These are phyloP conservation scores for Synergus umbraculus DNA, from an alignment of 2,888 invertebrate species.

Conservation along the genomic window DNA sequence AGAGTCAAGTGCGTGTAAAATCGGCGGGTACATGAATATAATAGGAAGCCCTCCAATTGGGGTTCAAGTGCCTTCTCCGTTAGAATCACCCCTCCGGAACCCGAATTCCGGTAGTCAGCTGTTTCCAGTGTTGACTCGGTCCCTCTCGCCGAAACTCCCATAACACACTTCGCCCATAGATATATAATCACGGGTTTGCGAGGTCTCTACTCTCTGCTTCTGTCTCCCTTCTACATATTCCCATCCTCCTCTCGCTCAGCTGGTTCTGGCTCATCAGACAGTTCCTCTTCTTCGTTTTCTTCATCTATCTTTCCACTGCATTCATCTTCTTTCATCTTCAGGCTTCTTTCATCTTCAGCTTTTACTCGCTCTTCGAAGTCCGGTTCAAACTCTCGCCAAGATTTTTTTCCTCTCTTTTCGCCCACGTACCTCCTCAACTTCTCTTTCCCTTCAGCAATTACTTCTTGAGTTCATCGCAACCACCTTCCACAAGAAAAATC, in stretches of 20 bases:
- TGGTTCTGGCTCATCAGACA: constrained; percentile 51
- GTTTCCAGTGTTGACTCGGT: constrained; percentile 63
- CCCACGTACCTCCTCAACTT: constrained; percentile 45
- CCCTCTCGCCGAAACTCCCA: constrained; percentile 55
- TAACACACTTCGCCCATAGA: constrained; percentile 50
- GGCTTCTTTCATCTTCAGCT: constrained; percentile 44
- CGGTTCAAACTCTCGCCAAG: constrained; percentile 59
- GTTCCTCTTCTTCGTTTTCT: constrained; percentile 41
- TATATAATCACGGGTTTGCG: constrained; percentile 50
- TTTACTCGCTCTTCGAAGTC: constrained; percentile 55
- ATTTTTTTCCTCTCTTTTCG: constrained; percentile 52
- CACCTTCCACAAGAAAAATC: constrained; percentile 35
- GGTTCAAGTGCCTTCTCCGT: constrained; percentile 70
- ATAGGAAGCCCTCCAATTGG: constrained; percentile 72
- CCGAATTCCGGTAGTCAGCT: constrained; percentile 75
- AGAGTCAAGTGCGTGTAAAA: constrained; percentile 82
- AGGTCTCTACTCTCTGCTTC: constrained; percentile 63
- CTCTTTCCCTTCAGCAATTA: neutral
- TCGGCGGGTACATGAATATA: constrained; percentile 75
- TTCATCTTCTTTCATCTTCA: constrained; percentile 34
- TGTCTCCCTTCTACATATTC: constrained; percentile 30
- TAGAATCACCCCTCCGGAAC: constrained; percentile 71
- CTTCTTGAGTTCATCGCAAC: constrained; percentile 3
- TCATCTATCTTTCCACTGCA: constrained; percentile 36
- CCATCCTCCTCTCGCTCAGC: constrained; percentile 58